Conservation (phyloP, 2,113 vertebrate species). For the Heliornis fulica region DNA sequence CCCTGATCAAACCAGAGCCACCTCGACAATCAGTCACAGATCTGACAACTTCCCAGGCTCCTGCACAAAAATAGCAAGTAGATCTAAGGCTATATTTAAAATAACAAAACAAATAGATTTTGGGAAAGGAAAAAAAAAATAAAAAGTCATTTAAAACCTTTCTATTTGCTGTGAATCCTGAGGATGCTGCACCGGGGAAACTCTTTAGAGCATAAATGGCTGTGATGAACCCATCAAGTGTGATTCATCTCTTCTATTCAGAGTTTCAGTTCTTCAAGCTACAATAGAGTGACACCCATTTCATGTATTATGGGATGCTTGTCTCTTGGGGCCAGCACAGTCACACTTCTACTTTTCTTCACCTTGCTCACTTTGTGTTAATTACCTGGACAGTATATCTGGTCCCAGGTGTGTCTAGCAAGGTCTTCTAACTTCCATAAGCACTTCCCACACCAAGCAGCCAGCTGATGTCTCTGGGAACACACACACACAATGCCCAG, state of each 20-base stretch:
- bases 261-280: neutral
- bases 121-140: too few relatives aligned
- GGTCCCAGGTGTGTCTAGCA: rapidly evolving
- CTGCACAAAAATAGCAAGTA: neutral
- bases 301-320: neutral
- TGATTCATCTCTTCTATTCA: constrained; percentile 27
- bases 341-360: rapidly evolving
- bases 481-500: rapidly evolving
- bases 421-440: neutral
- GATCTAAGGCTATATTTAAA: neutral
- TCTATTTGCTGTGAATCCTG: neutral
- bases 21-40: neutral
- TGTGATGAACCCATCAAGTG: constrained; percentile 39
- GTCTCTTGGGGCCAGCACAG: neutral
- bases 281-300: neutral
- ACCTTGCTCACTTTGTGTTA: neutral
- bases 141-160: constrained; percentile 1
- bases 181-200: neutral
- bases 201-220: constrained; percentile 6
- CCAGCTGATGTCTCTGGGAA: neutral
- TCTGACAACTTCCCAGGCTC: neutral
- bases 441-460: neutral
- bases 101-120: neutral
- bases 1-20: neutral
- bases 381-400: rapidly evolving